Conservation (phyloP, 2,113 vertebrate genomes). For the Chionomys nivalis region DNA sequence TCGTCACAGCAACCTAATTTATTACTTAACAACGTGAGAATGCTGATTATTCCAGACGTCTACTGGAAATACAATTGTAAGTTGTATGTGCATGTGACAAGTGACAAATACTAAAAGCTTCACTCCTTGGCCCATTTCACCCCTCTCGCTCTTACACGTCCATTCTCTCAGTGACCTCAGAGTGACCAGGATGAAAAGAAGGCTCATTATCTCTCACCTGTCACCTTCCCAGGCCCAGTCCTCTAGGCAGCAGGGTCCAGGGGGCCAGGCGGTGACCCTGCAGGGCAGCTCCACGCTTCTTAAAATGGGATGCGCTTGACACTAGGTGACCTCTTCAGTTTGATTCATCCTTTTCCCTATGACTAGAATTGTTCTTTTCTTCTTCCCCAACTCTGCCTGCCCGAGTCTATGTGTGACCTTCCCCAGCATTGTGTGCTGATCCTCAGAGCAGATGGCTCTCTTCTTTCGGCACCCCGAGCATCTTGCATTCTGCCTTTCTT, state of each 20-base stretch:
- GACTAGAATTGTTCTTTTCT: not conserved
- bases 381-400: not conserved
- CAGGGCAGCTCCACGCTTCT: fast-evolving
- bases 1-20: not conserved
- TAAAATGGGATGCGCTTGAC: fast-evolving
- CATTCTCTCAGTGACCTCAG: not conserved
- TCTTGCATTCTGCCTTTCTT: not conserved
- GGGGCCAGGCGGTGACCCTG: fast-evolving
- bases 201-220: not conserved
- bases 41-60: not conserved
- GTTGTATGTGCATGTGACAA: not conserved
- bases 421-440: no score
- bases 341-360: not conserved
- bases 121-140: not conserved
- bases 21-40: not conserved
- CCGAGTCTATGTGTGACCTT: not conserved
- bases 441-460: not conserved
- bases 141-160: not conserved
- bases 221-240: not conserved
- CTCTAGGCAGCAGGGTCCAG: not conserved
- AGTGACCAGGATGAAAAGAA: not conserved
- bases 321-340: not conserved
- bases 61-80: not conserved
- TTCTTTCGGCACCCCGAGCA: not conserved
- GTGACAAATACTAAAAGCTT: not conserved